These are phyloP conservation scores for Cygnus olor DNA, from an alignment of 2,797 vertebrate species.

Conservation along the genomic window DNA sequence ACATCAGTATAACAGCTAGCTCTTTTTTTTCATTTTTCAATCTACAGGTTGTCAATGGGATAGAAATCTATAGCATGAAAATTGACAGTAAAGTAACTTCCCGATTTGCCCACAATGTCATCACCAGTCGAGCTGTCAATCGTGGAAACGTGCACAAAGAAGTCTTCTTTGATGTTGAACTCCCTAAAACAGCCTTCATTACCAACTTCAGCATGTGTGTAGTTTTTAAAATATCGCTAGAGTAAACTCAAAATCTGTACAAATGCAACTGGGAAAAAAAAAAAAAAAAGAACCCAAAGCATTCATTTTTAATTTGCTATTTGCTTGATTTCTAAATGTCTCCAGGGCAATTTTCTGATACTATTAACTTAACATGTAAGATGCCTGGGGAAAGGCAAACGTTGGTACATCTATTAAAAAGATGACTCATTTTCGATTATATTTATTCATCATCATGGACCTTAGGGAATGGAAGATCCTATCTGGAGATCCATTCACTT, in stretches of 20 bases:
- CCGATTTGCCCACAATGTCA: conserved; percentile 88
- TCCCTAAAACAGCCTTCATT: conserved; percentile 94
- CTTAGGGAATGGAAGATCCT: not conserved
- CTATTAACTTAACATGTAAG: not conserved
- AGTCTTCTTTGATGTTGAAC: conserved; percentile 88
- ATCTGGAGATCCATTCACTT: not conserved
- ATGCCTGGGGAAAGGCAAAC: not conserved
- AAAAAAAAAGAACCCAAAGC: not conserved
- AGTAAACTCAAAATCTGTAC: not conserved
- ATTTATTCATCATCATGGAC: not conserved
- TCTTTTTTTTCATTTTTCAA: conserved; percentile 1
- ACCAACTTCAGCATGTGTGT: conserved; percentile 94
- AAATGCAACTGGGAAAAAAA: not conserved
- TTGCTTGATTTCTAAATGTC: conserved; percentile 5
- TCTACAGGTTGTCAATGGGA: conserved; percentile 75
- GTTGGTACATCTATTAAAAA: not conserved
- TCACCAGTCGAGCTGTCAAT: conserved; percentile 88
- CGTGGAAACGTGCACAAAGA: conserved; percentile 83
- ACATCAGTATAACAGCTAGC: not conserved
- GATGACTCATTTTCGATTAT: not conserved
- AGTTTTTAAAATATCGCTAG: not conserved
- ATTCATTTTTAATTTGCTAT: not conserved
- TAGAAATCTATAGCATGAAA: conserved; percentile 81
- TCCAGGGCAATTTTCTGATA: not conserved
- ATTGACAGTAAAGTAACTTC: conserved; percentile 88